Base-by-base conservation (phyloP, 2,113 vertebrate genomes). In the Pseudopodoces humilis region DNA sequence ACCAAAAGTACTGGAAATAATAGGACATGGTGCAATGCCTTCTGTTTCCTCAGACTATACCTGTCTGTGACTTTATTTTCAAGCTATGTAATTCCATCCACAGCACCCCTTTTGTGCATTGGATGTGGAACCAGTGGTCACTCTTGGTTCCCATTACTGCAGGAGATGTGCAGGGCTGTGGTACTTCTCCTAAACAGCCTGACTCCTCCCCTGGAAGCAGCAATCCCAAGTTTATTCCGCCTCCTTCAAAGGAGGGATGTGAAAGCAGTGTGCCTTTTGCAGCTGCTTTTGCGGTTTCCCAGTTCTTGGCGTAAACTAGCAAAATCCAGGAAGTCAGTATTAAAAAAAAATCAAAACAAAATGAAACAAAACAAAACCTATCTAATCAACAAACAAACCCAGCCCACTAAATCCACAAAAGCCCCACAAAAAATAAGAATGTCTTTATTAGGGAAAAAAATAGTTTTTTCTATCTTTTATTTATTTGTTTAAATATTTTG, bases 121-220 rank as follows among this genome's bases (percentile, higher is more conserved):
- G 67, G 33, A 49, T 20, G 1, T 9, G 10, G 27, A 83, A 60
- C 5, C 15, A 28, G 11, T 4, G 16, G 44, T 88, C 23, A 6
- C 14, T 50, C 27, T 17, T n/a, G 11, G 24, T 19, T 39, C 15
- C 7, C 0, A 1, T 31, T 47, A 33, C n/a, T 3, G 1, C 28
- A n/a, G 77, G 19, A 84, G 31, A 18, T 2, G 2, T 43, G 52
- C 1, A 12, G 30, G 41, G 27, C 49, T 2, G 0, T 63, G 44
- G 14, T 1, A 5, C 7, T 35, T 24, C 37, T 58, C 15, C 56
- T 33, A 44, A 60, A 39, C 5, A 7, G n/a, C 52, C 52, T 30
- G 35, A 12, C 64, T 47, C 27, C 44, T 3, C 0, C 19, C 1
- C 7, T 64, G 16, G 24, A 50, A 55, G 37, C 12, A 50, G 14